phyloP scores from a whole-genome alignment of 2,888 invertebrate genomes.

The Leucoma salicis region DNA sequence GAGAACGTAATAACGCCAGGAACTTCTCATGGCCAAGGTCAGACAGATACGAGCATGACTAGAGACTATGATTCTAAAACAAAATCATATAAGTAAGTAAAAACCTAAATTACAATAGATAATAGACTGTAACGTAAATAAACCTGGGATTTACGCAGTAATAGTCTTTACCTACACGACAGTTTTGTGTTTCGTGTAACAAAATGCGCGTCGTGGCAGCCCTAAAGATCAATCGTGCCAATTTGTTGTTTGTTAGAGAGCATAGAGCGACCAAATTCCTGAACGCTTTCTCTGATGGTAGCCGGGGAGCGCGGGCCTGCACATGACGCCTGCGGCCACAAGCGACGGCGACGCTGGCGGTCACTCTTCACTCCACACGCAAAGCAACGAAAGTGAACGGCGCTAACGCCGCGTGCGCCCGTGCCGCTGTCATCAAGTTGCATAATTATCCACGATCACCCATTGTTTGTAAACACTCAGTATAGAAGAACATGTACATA shows the following conservation, averaged over 20 bases:
- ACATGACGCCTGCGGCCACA: conserved; percentile 13
- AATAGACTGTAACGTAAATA: too few species aligned
- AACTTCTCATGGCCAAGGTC: too few species aligned
- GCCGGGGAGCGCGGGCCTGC: conserved; percentile 29
- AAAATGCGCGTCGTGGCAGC: conserved; percentile 15
- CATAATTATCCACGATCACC: conserved; percentile 75
- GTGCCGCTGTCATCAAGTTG: conserved; percentile 72
- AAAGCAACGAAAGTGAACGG: conserved; percentile 72
- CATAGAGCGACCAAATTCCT: conserved; percentile 73
- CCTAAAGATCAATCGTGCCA: conserved; percentile 35
- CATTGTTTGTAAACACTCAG: conserved; percentile 79
- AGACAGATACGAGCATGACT: too few species aligned
- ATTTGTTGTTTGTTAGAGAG: conserved; percentile 43
- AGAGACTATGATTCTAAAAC: too few species aligned
- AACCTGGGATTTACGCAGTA: neutral
- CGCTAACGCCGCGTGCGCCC: conserved; percentile 50
- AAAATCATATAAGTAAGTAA: too few species aligned
- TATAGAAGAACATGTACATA: conserved; percentile 56
- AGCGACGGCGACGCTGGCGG: conserved; percentile 15
- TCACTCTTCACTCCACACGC: conserved; percentile 40
- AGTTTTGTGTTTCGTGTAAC: neutral
- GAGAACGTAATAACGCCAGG: too few species aligned
- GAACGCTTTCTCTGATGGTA: conserved; percentile 73
- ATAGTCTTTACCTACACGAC: neutral
- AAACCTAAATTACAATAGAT: too few species aligned